phyloP scores from a whole-genome alignment of 2,888 invertebrate genomes.

The Nipponacmea schrenckii region DNA sequence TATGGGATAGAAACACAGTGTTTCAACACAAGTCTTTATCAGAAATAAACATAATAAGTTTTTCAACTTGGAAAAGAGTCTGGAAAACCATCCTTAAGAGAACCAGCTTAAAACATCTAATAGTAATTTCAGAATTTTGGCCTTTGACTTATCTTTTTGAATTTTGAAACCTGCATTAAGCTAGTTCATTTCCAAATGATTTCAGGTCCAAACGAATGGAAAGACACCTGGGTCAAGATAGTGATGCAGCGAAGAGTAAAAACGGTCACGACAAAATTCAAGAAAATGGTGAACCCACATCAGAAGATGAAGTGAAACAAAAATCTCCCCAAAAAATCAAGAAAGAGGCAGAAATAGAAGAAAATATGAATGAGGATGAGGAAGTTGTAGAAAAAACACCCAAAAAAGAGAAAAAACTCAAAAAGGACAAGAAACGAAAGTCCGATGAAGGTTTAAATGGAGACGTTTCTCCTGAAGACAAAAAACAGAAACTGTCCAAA shows the following conservation, averaged over 20 bases:
- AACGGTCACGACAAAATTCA: too few species aligned
- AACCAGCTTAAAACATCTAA: too few species aligned
- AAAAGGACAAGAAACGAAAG: neutral
- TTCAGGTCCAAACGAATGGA: neutral
- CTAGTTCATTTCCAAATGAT: neutral
- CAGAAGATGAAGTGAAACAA: too few species aligned
- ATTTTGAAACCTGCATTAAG: too few species aligned
- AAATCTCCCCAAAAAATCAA: neutral
- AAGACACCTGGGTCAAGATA: neutral
- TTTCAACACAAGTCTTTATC: too few species aligned
- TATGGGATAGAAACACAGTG: too few species aligned
- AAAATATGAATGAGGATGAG: neutral
- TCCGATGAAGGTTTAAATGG: neutral
- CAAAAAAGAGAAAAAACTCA: neutral
- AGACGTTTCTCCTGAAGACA: neutral
- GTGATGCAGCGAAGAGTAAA: neutral
- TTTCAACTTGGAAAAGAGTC: too few species aligned
- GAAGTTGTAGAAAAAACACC: neutral
- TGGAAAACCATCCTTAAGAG: too few species aligned
- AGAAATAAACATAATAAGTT: too few species aligned
- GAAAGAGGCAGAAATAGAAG: neutral
- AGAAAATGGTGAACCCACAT: too few species aligned
- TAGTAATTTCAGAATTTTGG: too few species aligned
- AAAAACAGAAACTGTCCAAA: neutral
- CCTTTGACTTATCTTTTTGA: too few species aligned